Conservation (phyloP, 2,888 invertebrate species). For the Cephus sareptanus region DNA sequence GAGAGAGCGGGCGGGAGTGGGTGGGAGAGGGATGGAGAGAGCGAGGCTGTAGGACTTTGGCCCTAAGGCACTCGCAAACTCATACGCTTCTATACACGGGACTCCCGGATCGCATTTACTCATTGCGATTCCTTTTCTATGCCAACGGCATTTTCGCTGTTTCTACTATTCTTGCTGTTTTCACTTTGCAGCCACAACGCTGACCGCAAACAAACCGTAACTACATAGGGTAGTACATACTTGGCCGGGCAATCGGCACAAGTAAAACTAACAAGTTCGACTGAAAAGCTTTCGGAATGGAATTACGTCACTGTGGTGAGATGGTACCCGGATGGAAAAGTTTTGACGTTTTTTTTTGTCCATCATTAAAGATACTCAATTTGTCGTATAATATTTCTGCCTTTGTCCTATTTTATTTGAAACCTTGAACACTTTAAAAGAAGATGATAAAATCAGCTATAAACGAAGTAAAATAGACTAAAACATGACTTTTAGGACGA, state of each 20-base stretch:
- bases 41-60: too few species aligned
- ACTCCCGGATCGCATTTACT: constrained; percentile 7
- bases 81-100: background rate
- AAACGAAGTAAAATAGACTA: too few species aligned
- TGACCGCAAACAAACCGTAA: constrained; percentile 35
- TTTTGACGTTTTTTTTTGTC: too few species aligned
- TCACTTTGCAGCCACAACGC: constrained; percentile 20
- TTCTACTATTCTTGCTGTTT: background rate
- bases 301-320: constrained; percentile 20
- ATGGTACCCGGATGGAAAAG: too few species aligned
- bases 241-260: constrained; percentile 21
- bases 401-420: too few species aligned
- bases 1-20: too few species aligned
- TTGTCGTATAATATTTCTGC: too few species aligned
- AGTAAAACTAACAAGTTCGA: constrained; percentile 30
- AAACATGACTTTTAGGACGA: too few species aligned
- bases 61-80: background rate
- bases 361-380: too few species aligned
- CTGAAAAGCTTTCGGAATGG: constrained; percentile 25
- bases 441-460: too few species aligned
- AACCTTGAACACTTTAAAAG: too few species aligned
- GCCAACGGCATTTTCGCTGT: constrained; percentile 3
- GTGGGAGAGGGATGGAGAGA: too few species aligned
- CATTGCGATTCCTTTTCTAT: constrained; percentile 15
- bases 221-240: constrained; percentile 17